These are phyloP conservation scores for Stegostoma tigrinum DNA, from an alignment of 2,113 vertebrate genomes.

Conservation along the genomic window DNA sequence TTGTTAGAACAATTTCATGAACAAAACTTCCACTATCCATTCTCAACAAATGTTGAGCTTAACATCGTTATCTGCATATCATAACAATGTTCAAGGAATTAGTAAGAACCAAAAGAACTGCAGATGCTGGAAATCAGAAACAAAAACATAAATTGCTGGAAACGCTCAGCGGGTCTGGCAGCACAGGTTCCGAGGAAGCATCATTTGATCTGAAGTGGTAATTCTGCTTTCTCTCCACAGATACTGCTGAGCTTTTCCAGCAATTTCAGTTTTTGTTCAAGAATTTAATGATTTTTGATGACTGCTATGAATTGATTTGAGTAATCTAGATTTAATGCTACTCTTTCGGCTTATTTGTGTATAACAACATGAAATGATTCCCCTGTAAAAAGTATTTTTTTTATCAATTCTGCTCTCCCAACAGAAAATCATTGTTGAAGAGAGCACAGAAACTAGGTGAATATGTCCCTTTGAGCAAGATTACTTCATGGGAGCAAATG, in stretches of 20 bases:
- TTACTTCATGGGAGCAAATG: no score
- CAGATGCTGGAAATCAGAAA: no score
- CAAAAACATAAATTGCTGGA: no score
- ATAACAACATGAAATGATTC: background rate
- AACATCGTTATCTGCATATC: background rate
- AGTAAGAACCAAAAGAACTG: no score
- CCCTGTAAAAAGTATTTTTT: background rate
- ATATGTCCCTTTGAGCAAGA: background rate
- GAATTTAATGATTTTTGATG: background rate
- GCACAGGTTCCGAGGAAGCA: no score
- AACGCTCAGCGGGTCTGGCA: no score
- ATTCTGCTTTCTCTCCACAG: no score
- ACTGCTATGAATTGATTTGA: background rate
- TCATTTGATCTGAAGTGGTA: no score
- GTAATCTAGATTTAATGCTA: background rate
- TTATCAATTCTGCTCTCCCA: background rate
- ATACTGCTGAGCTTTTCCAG: no score
- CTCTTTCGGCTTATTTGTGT: background rate
- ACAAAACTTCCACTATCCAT: background rate
- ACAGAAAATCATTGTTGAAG: background rate
- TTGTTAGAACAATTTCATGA: background rate
- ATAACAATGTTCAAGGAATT: background rate
- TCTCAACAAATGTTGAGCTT: background rate
- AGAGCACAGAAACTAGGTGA: background rate
- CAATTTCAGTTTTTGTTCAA: background rate